Conservation (phyloP, 1,140 invertebrate genomes). For the Sycophaga agraensis region DNA sequence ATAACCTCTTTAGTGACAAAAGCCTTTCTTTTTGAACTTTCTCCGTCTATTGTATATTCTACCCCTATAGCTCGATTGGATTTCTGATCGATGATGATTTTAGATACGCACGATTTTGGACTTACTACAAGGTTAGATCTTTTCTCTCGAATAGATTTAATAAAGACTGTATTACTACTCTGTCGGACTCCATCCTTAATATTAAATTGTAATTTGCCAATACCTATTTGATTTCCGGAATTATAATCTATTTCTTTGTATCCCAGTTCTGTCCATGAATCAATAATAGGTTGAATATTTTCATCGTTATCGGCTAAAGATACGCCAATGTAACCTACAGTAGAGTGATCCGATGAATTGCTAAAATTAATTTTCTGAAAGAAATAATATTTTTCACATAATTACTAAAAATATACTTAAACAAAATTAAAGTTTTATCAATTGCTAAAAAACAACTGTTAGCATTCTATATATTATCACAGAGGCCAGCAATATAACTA, state of each 20-base stretch:
- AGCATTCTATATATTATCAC: too few species aligned
- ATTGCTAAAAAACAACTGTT: too few species aligned
- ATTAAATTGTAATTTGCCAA: background rate
- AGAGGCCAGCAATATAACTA: too few species aligned
- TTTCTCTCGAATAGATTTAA: slow-evolving; percentile 9
- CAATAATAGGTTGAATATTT: slow-evolving; percentile 17
- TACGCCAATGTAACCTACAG: too few species aligned
- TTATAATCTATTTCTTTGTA: slow-evolving; percentile 5
- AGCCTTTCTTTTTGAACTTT: slow-evolving; percentile 19
- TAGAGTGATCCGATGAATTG: too few species aligned
- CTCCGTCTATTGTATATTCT: background rate
- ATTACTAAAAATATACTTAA: too few species aligned
- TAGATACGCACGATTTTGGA: background rate
- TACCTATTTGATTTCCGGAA: slow-evolving; percentile 5
- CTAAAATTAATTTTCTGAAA: too few species aligned
- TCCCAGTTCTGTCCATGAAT: slow-evolving; percentile 15
- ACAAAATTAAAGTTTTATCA: too few species aligned
- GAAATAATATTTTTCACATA: too few species aligned
- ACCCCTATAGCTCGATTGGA: slow-evolving; percentile 9
- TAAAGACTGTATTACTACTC: slow-evolving; percentile 15
- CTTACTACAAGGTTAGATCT: slow-evolving; percentile 5
- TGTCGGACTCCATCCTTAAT: background rate
- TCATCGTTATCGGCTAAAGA: slow-evolving; percentile 39
- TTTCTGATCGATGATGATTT: slow-evolving; percentile 1
- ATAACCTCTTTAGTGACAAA: slow-evolving; percentile 62